phyloP scores from a whole-genome alignment of 2,888 invertebrate genomes.

The Chromoteleia sp. region DNA sequence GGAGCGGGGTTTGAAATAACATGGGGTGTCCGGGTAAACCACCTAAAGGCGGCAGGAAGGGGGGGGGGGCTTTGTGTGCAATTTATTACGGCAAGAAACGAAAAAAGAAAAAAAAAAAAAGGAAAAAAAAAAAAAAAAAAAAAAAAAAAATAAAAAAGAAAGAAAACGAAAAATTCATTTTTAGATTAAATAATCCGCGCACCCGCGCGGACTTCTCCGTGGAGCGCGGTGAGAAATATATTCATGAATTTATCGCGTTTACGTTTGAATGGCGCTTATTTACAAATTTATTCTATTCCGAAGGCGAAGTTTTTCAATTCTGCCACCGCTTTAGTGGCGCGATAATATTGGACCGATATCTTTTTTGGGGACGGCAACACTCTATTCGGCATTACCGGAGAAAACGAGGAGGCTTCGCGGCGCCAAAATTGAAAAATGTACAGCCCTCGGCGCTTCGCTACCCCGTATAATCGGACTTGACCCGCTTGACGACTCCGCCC shows the following conservation, averaged over 20 bases:
- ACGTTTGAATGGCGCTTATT: constrained; percentile 3
- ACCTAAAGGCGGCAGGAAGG: too few species aligned
- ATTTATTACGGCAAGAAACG: too few species aligned
- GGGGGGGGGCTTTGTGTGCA: too few species aligned
- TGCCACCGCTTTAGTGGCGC: constrained; percentile 12
- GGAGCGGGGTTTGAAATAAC: too few species aligned
- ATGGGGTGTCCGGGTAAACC: too few species aligned
- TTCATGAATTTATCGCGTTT: constrained; percentile 22
- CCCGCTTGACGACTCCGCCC: constrained; percentile 29
- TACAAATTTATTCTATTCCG: constrained; percentile 34
- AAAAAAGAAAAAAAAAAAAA: too few species aligned
- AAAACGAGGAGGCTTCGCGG: constrained; percentile 13
- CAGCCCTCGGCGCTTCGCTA: constrained; percentile 53
- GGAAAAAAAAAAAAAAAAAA: too few species aligned
- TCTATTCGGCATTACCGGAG: constrained; percentile 32
- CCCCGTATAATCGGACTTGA: constrained; percentile 68
- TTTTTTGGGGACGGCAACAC: constrained; percentile 10
- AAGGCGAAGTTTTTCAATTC: constrained; percentile 39
- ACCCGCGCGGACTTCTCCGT: too few species aligned
- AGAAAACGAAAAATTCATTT: neutral
- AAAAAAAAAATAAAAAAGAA: too few species aligned
- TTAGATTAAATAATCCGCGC: too few species aligned
- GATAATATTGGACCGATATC: constrained; percentile 17
- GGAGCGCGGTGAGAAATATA: constrained; percentile 17
- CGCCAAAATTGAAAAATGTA: constrained; percentile 70